Percentiles rank a stretch among this genome's conserved stretches.
Evolutionary conservation across 2,113 vertebrate species (phyloP).

Genomic region (Charina bottae): DNA sequence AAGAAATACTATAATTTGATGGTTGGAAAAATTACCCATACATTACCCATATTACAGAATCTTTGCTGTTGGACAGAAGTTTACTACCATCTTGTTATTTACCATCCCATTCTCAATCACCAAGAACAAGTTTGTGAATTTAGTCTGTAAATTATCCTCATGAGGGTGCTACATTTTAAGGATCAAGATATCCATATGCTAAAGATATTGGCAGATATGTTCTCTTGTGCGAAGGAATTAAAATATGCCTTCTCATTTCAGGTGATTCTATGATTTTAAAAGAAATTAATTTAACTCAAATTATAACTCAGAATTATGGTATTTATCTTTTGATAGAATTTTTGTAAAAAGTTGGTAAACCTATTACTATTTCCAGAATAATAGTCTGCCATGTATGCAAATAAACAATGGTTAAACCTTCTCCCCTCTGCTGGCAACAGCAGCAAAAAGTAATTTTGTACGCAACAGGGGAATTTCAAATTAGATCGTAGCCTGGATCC

Average conservation of each 20-base stretch:
- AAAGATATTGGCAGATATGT: neutral
- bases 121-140: neutral
- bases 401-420: conserved; percentile 34
- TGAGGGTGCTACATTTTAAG: neutral
- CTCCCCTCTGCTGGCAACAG: conserved; percentile 18
- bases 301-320: neutral
- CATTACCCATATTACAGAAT: too few species aligned
- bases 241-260: neutral
- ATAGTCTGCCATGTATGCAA: conserved; percentile 2
- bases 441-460: conserved; percentile 48
- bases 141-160: neutral
- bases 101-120: neutral
- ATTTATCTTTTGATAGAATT: neutral
- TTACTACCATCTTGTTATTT: too few species aligned
- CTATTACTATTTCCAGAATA: neutral
- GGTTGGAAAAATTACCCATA: too few species aligned
- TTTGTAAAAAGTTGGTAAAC: neutral
- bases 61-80: too few species aligned
- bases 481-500: conserved; percentile 38
- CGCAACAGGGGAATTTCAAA: conserved; percentile 44
- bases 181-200: neutral
- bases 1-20: too few species aligned
- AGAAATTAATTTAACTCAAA: conserved; percentile 7
- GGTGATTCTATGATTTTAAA: neutral
- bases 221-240: neutral